Conservation (phyloP, 2,888 invertebrate genomes). For the Catocala fraxini region DNA sequence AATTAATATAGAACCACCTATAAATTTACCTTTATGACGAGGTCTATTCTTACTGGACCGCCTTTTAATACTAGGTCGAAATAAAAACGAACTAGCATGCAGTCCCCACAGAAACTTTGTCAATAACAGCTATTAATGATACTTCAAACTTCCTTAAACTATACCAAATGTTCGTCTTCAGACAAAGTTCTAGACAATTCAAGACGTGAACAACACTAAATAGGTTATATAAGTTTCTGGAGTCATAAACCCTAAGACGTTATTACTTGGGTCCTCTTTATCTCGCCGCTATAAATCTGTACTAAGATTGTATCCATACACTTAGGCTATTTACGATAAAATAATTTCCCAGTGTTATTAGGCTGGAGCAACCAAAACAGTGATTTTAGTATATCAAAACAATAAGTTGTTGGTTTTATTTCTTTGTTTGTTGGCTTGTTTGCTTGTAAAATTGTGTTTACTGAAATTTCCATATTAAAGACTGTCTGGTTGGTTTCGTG, state of each 20-base stretch:
- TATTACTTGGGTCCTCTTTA: slow-evolving; percentile 4
- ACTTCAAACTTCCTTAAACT: background rate
- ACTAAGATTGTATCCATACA: slow-evolving; percentile 2
- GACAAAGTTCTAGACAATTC: background rate
- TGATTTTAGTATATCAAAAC: slow-evolving; percentile 3
- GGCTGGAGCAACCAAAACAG: background rate
- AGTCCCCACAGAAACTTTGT: background rate
- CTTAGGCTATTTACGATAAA: slow-evolving; percentile 2
- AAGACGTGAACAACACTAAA: background rate
- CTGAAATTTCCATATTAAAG: background rate
- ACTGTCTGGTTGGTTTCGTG: no score
- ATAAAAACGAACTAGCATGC: background rate
- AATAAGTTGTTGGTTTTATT: background rate
- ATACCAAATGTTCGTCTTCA: background rate
- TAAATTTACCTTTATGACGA: no score
- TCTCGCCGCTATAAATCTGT: slow-evolving; percentile 7
- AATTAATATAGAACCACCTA: no score
- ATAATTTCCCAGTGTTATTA: slow-evolving; percentile 5
- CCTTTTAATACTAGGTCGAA: no score
- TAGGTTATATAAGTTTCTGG: slow-evolving; percentile 2
- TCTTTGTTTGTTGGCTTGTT: background rate
- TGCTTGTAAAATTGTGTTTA: background rate
- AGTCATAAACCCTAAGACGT: slow-evolving; percentile 4
- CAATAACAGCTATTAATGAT: background rate
- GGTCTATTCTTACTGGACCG: no score